phyloP scores from a whole-genome alignment of 2,797 vertebrate genomes.

The Anableps anableps region DNA sequence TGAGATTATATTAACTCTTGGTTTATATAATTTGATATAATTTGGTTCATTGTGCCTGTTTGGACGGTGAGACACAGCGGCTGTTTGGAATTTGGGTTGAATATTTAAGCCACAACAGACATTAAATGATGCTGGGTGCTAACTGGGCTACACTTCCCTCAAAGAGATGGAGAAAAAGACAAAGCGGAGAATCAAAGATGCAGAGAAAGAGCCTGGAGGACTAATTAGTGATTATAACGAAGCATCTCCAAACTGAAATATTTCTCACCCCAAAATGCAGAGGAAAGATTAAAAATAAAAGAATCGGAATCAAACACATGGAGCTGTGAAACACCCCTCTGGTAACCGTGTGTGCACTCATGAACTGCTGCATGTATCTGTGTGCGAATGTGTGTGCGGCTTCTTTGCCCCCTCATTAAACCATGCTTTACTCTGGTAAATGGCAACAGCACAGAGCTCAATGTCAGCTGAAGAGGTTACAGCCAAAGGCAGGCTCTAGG shows the following conservation, averaged over 20 bases:
- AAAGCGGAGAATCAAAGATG: constrained; percentile 54
- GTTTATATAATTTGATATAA: constrained; percentile 18
- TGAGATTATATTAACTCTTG: constrained; percentile 56
- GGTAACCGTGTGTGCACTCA: constrained; percentile 41
- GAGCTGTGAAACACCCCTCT: constrained; percentile 64
- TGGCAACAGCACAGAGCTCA: constrained; percentile 68
- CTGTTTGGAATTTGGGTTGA: constrained; percentile 31
- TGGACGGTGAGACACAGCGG: constrained; percentile 44
- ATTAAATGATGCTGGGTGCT: constrained; percentile 67
- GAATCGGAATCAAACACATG: constrained; percentile 74
- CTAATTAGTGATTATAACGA: constrained; percentile 81
- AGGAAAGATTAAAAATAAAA: constrained; percentile 79
- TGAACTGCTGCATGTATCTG: constrained; percentile 35
- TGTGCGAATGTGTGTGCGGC: constrained; percentile 41
- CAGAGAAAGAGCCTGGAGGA: constrained; percentile 72
- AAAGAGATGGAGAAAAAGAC: constrained; percentile 62
- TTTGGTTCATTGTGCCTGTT: constrained; percentile 27
- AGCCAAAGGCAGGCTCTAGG: constrained; percentile 66
- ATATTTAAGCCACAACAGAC: constrained; percentile 68
- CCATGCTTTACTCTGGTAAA: constrained; percentile 77
- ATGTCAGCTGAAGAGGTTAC: constrained; percentile 74
- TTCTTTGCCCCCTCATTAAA: constrained; percentile 73
- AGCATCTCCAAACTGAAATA: constrained; percentile 79
- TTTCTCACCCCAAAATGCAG: constrained; percentile 76
- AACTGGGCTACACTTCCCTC: constrained; percentile 72